Evolutionary conservation across 1,140 invertebrate species (phyloP), one percentile per base, ranked within the genome.

Genomic region (Himalopsyche phryganea): DNA sequence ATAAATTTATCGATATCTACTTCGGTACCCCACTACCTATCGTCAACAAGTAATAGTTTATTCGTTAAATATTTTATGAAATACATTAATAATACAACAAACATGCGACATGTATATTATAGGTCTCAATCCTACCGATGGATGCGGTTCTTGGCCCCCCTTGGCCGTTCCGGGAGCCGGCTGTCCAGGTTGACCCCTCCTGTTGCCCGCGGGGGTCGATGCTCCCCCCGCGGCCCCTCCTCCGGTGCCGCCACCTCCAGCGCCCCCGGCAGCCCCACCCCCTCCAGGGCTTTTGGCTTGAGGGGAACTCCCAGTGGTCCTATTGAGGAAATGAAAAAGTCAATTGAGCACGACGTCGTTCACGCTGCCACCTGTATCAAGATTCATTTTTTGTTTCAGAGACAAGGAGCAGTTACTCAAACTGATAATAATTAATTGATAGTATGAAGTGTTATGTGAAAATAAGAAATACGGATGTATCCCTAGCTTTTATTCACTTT

Each of bases 121-220:
- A 3, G 9, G 23, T 28, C 23, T 28, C 23, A 28, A 66, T 80
- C 83, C 83, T 80, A 89, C 87, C 76, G 86, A 87, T 57, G 88
- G 88, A 77, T 90, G 88, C 84, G 71, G 81, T 65, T 74, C 74
- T 47, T 77, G 76, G 41, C 80, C 84, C 71, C 88, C 80, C 88
- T 89, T 68, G 87, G 84, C 46, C 87, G 79, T 88, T 67, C 86
- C 85, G 50, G 83, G 78, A 0, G 85, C 81, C 84, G 85, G n/a
- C 84, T 86, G 35, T 84, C 78, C 2, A 72, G 73, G 11, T 73
- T 74, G 14, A 81, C 78, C 62, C 84, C 84, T 38, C 80, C 74
- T 14, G 75, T 80, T 42, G 67, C 66, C 73, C 18, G 74, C 78
- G 56, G 65, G 65, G 49, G 66, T 70, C 67, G 66, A 69, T 52